Base-by-base conservation (phyloP, 2,797 vertebrate genomes). In the Pygocentrus nattereri region DNA sequence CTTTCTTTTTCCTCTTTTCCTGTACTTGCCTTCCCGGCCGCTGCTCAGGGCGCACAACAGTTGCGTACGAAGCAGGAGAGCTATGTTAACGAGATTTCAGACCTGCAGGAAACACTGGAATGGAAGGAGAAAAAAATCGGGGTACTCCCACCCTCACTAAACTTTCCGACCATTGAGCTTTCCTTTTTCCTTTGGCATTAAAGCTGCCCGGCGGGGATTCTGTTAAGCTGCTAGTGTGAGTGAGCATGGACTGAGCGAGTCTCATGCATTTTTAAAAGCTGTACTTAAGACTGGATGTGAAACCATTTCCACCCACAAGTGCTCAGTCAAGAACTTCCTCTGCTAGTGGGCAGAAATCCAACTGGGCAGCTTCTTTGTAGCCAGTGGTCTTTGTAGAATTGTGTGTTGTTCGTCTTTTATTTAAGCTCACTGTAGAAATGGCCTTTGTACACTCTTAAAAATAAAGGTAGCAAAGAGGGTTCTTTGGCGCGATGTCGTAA, bases 101-200 rank as follows among this genome's bases (percentile, higher is more conserved):
- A 98, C 86, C 95, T 99, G 78, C 96, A 98, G 92, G 97, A 98
- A 85, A 96, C 95, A 61, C 93, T 99, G 94, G 96, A 97, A 65
- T 99, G 97, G 97, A 99, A 98, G 91, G 97, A 98, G 92, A 97
- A 95, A 94, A 97, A 97, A 93, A 98, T 98, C 86, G 91, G 90
- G 97, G 97, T 98, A 98, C 38, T 58, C 25, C 58, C 31, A 56
- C 13, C 34, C 54, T 49, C 56, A 62, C n/a, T 68, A 12, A 12
- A 82, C 62, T 65, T 76, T 73, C 34, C 11, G 30, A 58, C n/a
- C n/a, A 23, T 47, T 16, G 61, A 83, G 50, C 52, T 21, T 52
- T 3, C 4, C 16, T 49, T 64, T 21, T 52, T 3, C 4, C 16
- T 49, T 64, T 2, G 41, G 64, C 31, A 44, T 71, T 44, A 62